phyloP scores from a whole-genome alignment of 1,140 invertebrate genomes.

The Watersipora subatra region DNA sequence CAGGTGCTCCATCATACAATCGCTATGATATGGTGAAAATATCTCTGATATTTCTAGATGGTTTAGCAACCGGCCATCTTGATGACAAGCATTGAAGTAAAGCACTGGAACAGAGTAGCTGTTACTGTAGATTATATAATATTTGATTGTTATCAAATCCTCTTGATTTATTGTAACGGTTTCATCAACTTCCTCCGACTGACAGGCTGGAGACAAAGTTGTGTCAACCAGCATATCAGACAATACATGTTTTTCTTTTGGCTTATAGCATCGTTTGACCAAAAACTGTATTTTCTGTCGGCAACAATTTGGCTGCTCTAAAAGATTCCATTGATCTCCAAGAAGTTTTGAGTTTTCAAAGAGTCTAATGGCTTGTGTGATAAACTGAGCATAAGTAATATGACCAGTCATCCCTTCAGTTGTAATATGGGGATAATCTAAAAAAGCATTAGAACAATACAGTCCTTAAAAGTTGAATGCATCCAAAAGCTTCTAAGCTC shows the following conservation, averaged over 20 bases:
- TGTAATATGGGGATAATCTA: neutral
- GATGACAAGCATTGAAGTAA: constrained; percentile 46
- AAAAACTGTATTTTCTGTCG: neutral
- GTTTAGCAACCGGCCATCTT: constrained; percentile 16
- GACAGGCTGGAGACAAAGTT: neutral
- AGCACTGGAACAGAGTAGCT: constrained; percentile 47
- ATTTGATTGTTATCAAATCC: constrained; percentile 19
- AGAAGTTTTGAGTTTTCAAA: neutral
- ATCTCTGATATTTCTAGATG: neutral
- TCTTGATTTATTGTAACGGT: neutral
- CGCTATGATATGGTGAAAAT: neutral
- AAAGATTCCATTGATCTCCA: neutral
- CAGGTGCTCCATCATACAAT: neutral
- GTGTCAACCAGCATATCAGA: neutral
- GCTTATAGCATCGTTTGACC: neutral
- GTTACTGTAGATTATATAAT: constrained; percentile 44
- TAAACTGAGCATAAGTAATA: neutral
- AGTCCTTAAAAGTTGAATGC: neutral
- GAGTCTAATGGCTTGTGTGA: neutral
- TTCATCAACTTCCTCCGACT: neutral
- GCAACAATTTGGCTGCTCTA: neutral
- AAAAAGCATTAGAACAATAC: neutral
- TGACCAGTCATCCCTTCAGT: neutral
- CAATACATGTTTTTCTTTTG: neutral
- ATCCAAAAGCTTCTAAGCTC: neutral